phyloP scores from a whole-genome alignment of 2,113 vertebrate species.

The Xenopus borealis region DNA sequence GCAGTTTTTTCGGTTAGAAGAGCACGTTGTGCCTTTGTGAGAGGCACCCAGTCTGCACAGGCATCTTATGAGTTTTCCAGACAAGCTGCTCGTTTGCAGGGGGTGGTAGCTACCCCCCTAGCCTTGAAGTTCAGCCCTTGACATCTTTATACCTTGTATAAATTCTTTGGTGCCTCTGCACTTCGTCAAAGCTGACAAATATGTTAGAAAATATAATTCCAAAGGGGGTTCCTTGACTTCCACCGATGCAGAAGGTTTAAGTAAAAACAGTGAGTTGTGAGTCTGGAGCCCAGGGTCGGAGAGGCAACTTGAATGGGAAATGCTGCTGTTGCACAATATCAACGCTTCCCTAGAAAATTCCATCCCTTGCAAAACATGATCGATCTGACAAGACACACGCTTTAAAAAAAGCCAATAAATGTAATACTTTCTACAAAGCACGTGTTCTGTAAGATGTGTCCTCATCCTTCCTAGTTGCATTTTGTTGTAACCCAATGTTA shows the following conservation, averaged over 20 bases:
- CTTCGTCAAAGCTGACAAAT: conserved; percentile 67
- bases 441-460: not conserved
- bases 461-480: not conserved
- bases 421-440: conserved; percentile 38
- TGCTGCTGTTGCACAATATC: conserved; percentile 22
- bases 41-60: too few relatives aligned
- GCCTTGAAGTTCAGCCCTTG: conserved; percentile 55
- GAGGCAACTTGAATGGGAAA: conserved; percentile 19
- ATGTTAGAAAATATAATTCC: conserved; percentile 58
- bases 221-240: conserved; percentile 56
- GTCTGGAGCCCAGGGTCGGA: not conserved
- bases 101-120: conserved; percentile 36
- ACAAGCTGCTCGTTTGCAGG: conserved; percentile 28
- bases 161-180: conserved; percentile 62
- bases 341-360: conserved; percentile 23
- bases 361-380: conserved; percentile 38
- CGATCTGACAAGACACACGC: conserved; percentile 46
- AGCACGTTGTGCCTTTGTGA: too few relatives aligned
- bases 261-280: conserved; percentile 25
- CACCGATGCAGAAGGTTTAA: conserved; percentile 35
- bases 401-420: conserved; percentile 48
- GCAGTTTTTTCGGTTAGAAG: too few relatives aligned
- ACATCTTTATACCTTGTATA: conserved; percentile 59
- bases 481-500: not conserved
- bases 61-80: conserved; percentile 8